Evolutionary conservation across 2,888 invertebrate genomes (phyloP).

Genomic region (Acronicta psi): DNA sequence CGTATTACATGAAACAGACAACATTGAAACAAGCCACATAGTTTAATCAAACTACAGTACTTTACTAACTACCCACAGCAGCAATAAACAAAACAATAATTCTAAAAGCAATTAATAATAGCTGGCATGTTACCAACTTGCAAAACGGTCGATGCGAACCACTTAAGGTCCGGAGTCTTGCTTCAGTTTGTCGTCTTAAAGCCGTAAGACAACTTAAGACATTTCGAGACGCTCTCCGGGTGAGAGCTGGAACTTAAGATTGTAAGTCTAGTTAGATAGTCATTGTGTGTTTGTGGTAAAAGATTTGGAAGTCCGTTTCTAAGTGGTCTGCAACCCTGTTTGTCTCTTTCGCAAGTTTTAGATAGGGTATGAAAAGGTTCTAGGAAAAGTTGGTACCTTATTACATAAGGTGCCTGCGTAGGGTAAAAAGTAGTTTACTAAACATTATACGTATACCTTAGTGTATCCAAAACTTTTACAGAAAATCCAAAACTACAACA

Average conservation of each 20-base stretch:
- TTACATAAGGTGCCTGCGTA: too few relatives aligned
- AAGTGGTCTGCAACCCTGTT: background rate
- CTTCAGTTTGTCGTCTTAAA: slow-evolving; percentile 68
- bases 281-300: slow-evolving; percentile 17
- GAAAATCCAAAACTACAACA: too few relatives aligned
- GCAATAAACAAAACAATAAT: slow-evolving; percentile 66
- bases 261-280: slow-evolving; percentile 30
- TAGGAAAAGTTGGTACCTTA: too few relatives aligned
- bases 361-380: too few relatives aligned
- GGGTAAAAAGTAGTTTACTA: too few relatives aligned
- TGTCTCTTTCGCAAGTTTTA: too few relatives aligned
- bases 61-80: slow-evolving; percentile 13
- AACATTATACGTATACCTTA: too few relatives aligned
- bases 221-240: slow-evolving; percentile 58
- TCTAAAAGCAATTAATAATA: slow-evolving; percentile 68
- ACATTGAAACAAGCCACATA: slow-evolving; percentile 28
- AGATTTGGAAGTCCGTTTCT: slow-evolving; percentile 20
- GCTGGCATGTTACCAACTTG: slow-evolving; percentile 73
- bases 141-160: slow-evolving; percentile 67
- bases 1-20: background rate
- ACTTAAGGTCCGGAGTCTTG: slow-evolving; percentile 62
- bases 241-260: slow-evolving; percentile 42
- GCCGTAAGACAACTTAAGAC: slow-evolving; percentile 71
- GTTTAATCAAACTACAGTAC: slow-evolving; percentile 39
- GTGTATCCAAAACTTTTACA: too few relatives aligned